Base-by-base conservation (phyloP, 2,888 invertebrate genomes). In the Cataglyphis livida region DNA sequence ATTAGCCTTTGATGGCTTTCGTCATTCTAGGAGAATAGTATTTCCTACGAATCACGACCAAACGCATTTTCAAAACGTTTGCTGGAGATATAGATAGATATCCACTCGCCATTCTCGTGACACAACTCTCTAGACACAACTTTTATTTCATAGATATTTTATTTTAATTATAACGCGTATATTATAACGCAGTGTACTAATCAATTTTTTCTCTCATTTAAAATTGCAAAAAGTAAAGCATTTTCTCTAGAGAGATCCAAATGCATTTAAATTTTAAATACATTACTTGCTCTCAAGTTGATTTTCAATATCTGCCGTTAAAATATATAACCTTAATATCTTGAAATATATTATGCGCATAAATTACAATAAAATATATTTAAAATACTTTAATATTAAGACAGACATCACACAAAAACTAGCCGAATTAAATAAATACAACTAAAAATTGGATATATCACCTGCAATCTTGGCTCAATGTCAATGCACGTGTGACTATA, bases 1-100 rank as follows among this genome's bases (percentile, higher is more conserved):
- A 85, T 84, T 88, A 85, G 79, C 64, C 73, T 88, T 82, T 85
- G 78, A 85, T 88, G 81, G 83, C 74, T 75, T 81, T 84, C 73
- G 74, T 82, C 82, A 79, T 84, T 78, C 71, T 79, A 66, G 15
- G 25, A 64, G 65, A 84, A 82, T 84, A 74, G 82, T 78, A 84
- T 87, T 88, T 84, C 79, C 83, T 51, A 73, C 59, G 81, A 78
- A 75, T 68, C 62, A 38, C 71, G 54, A 66, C 38, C 12, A 18
- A 54, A 75, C 54, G 57, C 51, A 65, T 79, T 86, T 70, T 59
- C 54, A 70, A 84, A 82, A 75, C 65, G 44, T 48, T 71, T 32
- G 35, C 38, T 62, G 10, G 73, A 81, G 41, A 64, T 70, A 70
- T 44, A n/a, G 28, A 32, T 57, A 32, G n/a, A 57, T 70, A 44